Evolutionary conservation across 2,797 vertebrate genomes (phyloP).

Genomic region (Takifugu rubripes): DNA sequence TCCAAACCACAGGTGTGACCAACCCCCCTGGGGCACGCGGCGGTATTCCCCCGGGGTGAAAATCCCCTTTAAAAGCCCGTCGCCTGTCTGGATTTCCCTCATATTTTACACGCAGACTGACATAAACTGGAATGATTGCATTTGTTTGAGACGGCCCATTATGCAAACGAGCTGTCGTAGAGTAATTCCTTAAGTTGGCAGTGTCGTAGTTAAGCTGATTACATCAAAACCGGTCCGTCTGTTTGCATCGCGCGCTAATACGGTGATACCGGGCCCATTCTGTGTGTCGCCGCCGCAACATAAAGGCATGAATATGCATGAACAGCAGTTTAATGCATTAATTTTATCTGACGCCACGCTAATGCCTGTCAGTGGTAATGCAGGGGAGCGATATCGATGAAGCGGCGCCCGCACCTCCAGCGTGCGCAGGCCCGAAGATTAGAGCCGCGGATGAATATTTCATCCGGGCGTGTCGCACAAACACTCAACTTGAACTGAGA

Average conservation of each 20-base stretch:
- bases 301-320: conserved; percentile 35
- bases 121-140: conserved; percentile 35
- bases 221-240: conserved; percentile 54
- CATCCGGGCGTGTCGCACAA: conserved; percentile 18
- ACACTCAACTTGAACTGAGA: conserved; percentile 21
- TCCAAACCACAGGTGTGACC: no score
- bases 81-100: conserved; percentile 11
- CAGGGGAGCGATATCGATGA: conserved; percentile 37
- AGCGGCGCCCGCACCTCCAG: conserved; percentile 20
- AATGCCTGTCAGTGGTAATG: conserved; percentile 45
- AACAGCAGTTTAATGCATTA: conserved; percentile 41
- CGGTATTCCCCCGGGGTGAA: conserved; percentile 1
- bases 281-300: conserved; percentile 17
- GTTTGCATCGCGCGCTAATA: conserved; percentile 47
- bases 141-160: conserved; percentile 42
- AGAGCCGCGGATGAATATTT: conserved; percentile 28
- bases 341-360: conserved; percentile 38
- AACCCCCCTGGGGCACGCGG: no score
- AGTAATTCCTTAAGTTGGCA: conserved; percentile 52
- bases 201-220: conserved; percentile 54
- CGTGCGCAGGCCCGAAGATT: conserved; percentile 18
- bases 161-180: conserved; percentile 47
- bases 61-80: conserved; percentile 18
- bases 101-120: conserved; percentile 26
- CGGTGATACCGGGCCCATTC: conserved; percentile 28